A percentile compares a stretch with the other conserved stretches of the same genome.
phyloP scores from a whole-genome alignment of 2,888 invertebrate species.

The Stenotaenia linearis region DNA sequence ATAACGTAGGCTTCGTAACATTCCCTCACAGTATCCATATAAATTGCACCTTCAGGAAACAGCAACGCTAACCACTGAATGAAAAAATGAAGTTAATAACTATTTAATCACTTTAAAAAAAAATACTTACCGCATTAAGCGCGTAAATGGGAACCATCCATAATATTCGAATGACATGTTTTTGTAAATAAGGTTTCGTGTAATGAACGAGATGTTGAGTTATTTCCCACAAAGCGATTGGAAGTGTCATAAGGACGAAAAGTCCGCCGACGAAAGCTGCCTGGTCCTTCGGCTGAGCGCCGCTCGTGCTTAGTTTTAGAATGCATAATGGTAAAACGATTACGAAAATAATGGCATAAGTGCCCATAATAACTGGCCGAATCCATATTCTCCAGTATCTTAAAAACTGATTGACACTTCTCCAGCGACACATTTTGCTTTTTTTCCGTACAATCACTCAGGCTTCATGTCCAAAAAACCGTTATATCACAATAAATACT shows the following conservation, averaged over 20 bases:
- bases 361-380: constrained; percentile 69
- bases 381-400: constrained; percentile 81
- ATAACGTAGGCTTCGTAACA: constrained; percentile 98
- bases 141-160: constrained; percentile 99
- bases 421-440: background rate
- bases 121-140: constrained; percentile 72
- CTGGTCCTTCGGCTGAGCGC: constrained; percentile 70
- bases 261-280: constrained; percentile 75
- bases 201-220: constrained; percentile 89
- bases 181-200: constrained; percentile 83
- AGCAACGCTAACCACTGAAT: constrained; percentile 76
- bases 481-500: too few species aligned
- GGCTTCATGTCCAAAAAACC: too few species aligned
- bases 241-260: constrained; percentile 85
- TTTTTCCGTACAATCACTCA: background rate
- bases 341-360: constrained; percentile 73
- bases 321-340: constrained; percentile 78
- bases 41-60: constrained; percentile 81
- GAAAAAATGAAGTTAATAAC: background rate
- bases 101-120: background rate
- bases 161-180: constrained; percentile 86
- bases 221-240: constrained; percentile 91
- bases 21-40: constrained; percentile 86
- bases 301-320: constrained; percentile 71
- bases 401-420: constrained; percentile 33